These are phyloP conservation scores for Limnephilus rhombicus DNA, from an alignment of 2,888 invertebrate genomes.

Conservation along the genomic window DNA sequence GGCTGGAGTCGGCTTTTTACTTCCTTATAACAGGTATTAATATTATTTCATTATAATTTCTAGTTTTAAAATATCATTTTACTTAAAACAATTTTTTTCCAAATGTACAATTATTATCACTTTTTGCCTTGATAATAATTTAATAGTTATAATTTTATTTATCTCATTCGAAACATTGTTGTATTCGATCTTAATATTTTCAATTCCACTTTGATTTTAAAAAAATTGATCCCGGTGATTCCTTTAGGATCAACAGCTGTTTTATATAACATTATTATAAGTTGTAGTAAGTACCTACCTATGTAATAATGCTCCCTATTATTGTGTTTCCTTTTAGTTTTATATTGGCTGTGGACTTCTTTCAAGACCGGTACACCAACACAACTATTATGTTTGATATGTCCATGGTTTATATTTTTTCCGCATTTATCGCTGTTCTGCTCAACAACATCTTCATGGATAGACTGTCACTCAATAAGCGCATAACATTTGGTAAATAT, in stretches of 20 bases:
- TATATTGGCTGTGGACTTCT: conserved; percentile 96
- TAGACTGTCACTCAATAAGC: conserved; percentile 87
- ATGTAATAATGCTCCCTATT: neutral
- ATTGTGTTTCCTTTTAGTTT: conserved; percentile 80
- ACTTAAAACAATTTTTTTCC: neutral
- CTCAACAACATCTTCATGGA: conserved; percentile 92
- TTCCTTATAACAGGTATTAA: conserved; percentile 92
- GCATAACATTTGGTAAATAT: conserved; percentile 89
- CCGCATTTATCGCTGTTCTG: conserved; percentile 91
- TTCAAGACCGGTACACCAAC: conserved; percentile 89
- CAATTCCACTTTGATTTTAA: neutral
- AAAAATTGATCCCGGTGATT: neutral
- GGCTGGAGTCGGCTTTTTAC: conserved; percentile 92
- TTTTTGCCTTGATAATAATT: neutral
- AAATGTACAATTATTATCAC: neutral
- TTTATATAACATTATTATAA: neutral
- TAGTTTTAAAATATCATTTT: neutral
- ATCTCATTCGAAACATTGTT: neutral
- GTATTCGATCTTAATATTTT: neutral
- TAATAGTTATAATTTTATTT: neutral
- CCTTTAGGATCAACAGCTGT: neutral
- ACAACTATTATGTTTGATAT: conserved; percentile 94
- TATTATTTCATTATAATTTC: neutral
- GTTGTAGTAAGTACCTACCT: too few species aligned
- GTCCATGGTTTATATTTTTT: conserved; percentile 94